phyloP scores from a whole-genome alignment of 2,888 invertebrate genomes.

The Lasioglossum oenotherae region DNA sequence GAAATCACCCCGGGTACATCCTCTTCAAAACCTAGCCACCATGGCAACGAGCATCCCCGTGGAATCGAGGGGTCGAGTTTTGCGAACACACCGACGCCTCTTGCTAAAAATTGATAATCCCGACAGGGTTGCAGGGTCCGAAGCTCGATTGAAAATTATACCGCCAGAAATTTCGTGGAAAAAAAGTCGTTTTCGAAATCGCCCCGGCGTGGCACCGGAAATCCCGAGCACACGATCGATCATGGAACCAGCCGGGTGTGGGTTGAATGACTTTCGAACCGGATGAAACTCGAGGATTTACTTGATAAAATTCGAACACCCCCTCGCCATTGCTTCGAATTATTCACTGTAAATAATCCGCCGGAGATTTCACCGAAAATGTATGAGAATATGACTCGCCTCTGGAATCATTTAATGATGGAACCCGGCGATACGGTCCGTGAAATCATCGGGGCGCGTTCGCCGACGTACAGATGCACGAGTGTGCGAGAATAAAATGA shows the following conservation, averaged over 20 bases:
- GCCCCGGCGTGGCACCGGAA: background rate
- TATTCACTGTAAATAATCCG: background rate
- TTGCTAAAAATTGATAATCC: background rate
- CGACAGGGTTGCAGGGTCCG: background rate
- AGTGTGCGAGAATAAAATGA: background rate
- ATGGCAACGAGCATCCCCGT: constrained; percentile 28
- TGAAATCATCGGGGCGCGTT: background rate
- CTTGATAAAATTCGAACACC: background rate
- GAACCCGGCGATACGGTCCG: background rate
- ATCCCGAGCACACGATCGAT: background rate
- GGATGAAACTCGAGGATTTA: constrained; percentile 2
- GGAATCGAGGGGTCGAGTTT: background rate
- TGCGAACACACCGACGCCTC: constrained; percentile 1
- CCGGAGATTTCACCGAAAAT: background rate
- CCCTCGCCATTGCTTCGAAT: background rate
- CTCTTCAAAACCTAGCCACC: constrained; percentile 65
- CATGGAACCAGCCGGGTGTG: background rate
- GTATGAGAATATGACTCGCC: background rate
- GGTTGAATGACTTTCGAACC: constrained; percentile 8
- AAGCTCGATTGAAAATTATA: constrained; percentile 4
- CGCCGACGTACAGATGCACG: background rate
- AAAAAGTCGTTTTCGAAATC: background rate
- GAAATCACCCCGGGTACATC: constrained; percentile 72
- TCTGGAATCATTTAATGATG: constrained; percentile 6
- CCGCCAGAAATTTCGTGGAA: background rate